phyloP scores from a whole-genome alignment of 2,797 vertebrate species.

The Myotis planiceps region DNA sequence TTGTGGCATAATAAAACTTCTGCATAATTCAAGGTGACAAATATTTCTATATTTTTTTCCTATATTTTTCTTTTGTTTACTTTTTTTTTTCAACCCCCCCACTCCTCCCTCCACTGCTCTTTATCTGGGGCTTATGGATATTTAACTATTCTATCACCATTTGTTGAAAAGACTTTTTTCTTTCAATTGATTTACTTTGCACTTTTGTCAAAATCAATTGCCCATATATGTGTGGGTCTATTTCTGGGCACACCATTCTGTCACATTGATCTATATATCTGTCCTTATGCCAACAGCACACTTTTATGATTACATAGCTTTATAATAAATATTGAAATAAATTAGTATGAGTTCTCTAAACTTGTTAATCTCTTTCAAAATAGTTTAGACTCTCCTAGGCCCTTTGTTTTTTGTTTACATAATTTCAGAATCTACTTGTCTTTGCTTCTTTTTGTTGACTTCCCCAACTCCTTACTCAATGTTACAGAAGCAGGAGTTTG shows the following conservation, averaged over 20 bases:
- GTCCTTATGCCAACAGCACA: not conserved
- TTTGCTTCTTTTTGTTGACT: not conserved
- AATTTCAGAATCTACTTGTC: not conserved
- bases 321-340: not conserved
- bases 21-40: not conserved
- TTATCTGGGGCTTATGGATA: not conserved
- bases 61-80: not conserved
- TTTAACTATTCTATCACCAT: not conserved
- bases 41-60: not conserved
- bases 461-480: not conserved
- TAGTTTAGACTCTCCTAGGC: not conserved
- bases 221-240: not conserved
- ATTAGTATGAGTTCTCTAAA: not conserved
- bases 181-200: not conserved
- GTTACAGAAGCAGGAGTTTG: not conserved
- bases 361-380: conserved; percentile 24
- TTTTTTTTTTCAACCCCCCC: not conserved
- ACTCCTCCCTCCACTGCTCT: not conserved
- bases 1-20: not conserved
- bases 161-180: not conserved
- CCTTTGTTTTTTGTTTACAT: not conserved
- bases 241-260: not conserved
- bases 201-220: not conserved
- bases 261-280: not conserved
- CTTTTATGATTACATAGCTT: not conserved